phyloP scores from a whole-genome alignment of 1,140 invertebrate genomes.

The Brachionus rubens region DNA sequence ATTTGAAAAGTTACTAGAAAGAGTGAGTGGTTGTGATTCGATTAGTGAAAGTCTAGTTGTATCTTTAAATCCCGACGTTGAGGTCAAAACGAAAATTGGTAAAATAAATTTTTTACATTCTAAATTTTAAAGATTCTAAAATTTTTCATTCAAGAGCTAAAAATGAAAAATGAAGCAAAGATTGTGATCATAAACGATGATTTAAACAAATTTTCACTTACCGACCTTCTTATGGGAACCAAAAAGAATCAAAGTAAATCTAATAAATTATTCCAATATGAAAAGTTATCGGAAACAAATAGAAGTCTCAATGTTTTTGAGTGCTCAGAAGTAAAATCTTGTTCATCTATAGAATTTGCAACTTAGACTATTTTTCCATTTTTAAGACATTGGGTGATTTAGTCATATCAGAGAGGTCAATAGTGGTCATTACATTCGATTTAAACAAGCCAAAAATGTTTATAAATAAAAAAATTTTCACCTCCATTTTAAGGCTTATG shows the following conservation, averaged over 20 bases:
- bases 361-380: not conserved
- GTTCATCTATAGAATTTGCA: not conserved
- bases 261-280: not conserved
- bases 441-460: not conserved
- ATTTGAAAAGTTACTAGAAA: not conserved
- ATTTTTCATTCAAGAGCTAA: not conserved
- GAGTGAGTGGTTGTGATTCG: conserved; percentile 8
- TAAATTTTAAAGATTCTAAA: not conserved
- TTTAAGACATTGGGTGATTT: not conserved
- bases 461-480: not conserved
- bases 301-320: not conserved
- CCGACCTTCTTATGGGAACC: not conserved
- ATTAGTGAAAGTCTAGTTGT: conserved; percentile 7
- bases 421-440: conserved; percentile 5
- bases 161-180: conserved; percentile 7
- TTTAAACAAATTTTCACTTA: not conserved
- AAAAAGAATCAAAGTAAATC: not conserved
- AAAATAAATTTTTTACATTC: not conserved
- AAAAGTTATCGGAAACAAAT: not conserved
- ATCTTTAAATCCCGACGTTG: not conserved
- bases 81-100: not conserved
- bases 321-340: conserved; percentile 5
- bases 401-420: conserved; percentile 3
- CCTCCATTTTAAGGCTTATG: not conserved
- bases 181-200: conserved; percentile 5